Evolutionary conservation across 1,140 invertebrate genomes (phyloP).

Genomic region (Probaryconus sp.): DNA sequence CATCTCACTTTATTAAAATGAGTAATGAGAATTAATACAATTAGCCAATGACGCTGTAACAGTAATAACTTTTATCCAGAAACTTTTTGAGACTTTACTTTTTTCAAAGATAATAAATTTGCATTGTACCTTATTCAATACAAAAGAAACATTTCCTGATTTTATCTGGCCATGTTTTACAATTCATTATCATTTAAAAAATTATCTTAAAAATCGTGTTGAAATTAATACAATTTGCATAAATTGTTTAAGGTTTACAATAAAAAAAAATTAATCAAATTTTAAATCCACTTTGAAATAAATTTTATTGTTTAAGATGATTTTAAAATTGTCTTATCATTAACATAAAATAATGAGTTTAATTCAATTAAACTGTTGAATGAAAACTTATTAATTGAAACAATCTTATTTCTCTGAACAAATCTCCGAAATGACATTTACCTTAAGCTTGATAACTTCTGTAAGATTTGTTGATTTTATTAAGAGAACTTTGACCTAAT

Average conservation of each 20-base stretch:
- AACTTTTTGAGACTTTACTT: conserved; percentile 32
- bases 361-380: too few relatives aligned
- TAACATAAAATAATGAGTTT: too few relatives aligned
- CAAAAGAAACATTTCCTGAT: too few relatives aligned
- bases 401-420: background rate
- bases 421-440: background rate
- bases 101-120: background rate
- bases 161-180: too few relatives aligned
- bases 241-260: too few relatives aligned
- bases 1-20: conserved; percentile 39
- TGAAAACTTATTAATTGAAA: background rate
- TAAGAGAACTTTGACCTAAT: conserved; percentile 9
- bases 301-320: too few relatives aligned
- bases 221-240: too few relatives aligned
- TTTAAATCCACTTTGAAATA: too few relatives aligned
- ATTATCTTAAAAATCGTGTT: too few relatives aligned
- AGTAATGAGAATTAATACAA: conserved; percentile 48
- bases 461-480: conserved; percentile 6
- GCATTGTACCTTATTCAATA: background rate
- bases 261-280: too few relatives aligned
- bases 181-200: too few relatives aligned
- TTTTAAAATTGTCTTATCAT: too few relatives aligned
- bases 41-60: conserved; percentile 31
- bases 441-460: background rate
- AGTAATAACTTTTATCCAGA: conserved; percentile 32